phyloP scores from a whole-genome alignment of 2,888 invertebrate species.

The Chalcis sispes region DNA sequence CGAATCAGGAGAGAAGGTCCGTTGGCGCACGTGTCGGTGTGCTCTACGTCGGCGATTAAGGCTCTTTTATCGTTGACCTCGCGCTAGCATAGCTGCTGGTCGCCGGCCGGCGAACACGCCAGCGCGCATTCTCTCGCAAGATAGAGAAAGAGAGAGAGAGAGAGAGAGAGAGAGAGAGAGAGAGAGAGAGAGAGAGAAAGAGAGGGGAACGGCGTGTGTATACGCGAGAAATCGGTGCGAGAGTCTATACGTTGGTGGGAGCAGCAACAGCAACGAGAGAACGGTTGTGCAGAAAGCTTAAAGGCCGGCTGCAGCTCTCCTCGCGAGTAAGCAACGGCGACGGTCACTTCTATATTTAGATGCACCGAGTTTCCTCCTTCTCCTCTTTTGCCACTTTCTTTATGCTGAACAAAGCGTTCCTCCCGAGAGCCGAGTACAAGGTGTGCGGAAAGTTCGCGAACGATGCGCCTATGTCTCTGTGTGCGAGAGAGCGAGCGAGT shows the following conservation, averaged over 20 bases:
- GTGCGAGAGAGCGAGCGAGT: not conserved
- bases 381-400: slow-evolving; percentile 73
- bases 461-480: not conserved
- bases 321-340: slow-evolving; percentile 59
- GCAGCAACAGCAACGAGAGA: slow-evolving; percentile 13
- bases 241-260: not conserved
- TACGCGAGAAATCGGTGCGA: no score
- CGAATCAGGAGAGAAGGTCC: not conserved
- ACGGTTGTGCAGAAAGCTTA: slow-evolving; percentile 66
- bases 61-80: slow-evolving; percentile 54
- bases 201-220: not conserved
- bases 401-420: slow-evolving; percentile 71
- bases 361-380: slow-evolving; percentile 71
- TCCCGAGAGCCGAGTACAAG: slow-evolving; percentile 64
- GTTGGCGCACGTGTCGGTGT: slow-evolving; percentile 43
- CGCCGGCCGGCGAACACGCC: no score
- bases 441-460: slow-evolving; percentile 63
- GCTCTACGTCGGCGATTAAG: slow-evolving; percentile 28
- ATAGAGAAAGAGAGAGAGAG: no score
- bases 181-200: slow-evolving; percentile 23
- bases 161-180: slow-evolving; percentile 21
- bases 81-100: no score
- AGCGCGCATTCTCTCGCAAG: not conserved
- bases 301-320: slow-evolving; percentile 62
- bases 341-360: slow-evolving; percentile 76